Evolutionary conservation across 2,113 vertebrate genomes (phyloP).

Genomic region (Zootoca vivipara): DNA sequence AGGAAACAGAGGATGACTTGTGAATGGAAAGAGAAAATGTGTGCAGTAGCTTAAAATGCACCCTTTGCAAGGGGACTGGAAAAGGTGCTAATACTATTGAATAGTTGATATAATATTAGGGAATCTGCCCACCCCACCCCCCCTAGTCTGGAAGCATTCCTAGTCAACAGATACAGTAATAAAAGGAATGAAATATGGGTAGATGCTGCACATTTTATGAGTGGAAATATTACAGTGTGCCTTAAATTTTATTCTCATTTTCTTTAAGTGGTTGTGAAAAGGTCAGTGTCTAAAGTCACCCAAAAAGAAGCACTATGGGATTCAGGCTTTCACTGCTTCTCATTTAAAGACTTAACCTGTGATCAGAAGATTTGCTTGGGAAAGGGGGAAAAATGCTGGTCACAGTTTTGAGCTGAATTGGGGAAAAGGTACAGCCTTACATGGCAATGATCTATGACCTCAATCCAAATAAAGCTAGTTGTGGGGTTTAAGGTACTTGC

Average conservation of each 20-base stretch:
- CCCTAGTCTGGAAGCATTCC: background rate
- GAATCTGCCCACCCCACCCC: background rate
- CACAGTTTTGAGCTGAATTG: background rate
- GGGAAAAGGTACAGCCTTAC: background rate
- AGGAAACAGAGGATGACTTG: background rate
- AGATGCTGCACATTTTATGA: background rate
- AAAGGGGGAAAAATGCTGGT: background rate
- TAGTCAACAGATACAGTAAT: background rate
- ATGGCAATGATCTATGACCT: background rate
- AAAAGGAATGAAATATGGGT: background rate
- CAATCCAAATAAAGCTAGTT: background rate
- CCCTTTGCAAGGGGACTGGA: background rate
- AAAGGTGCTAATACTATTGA: background rate
- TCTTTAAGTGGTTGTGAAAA: slow-evolving; percentile 7
- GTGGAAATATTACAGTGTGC: background rate
- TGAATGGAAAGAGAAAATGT: background rate
- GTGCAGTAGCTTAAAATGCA: background rate
- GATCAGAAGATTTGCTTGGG: background rate
- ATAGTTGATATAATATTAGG: background rate
- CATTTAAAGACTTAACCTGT: background rate
- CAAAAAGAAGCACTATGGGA: background rate
- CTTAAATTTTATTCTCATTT: slow-evolving; percentile 10
- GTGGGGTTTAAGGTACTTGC: background rate
- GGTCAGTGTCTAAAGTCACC: background rate
- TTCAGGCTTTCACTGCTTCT: background rate